These are phyloP conservation scores for Mesaphorura yosii DNA, from an alignment of 1,140 invertebrate genomes.

Conservation along the genomic window DNA sequence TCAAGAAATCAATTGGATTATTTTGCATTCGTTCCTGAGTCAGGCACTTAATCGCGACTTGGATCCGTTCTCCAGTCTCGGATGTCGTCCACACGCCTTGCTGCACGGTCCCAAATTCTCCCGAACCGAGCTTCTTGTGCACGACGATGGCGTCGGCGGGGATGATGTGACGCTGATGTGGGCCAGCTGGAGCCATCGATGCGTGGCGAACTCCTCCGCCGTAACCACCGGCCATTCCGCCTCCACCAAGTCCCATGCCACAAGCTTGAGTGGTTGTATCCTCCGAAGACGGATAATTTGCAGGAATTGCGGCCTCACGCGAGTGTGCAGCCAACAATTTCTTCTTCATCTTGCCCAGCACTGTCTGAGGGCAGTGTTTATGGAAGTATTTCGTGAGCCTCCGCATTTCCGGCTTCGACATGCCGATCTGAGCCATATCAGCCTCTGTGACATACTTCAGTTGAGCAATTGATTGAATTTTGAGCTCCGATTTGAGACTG, in stretches of 20 bases:
- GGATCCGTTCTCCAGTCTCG: conserved; percentile 72
- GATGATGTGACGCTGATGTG: conserved; percentile 97
- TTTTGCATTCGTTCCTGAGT: conserved; percentile 86
- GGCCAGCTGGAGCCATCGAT: conserved; percentile 59
- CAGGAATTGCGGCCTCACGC: no score
- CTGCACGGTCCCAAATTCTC: conserved; percentile 95
- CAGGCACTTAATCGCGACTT: conserved; percentile 95
- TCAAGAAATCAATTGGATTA: conserved; percentile 90
- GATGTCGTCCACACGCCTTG: conserved; percentile 98
- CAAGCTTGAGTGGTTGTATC: no score
- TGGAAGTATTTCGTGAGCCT: conserved; percentile 84
- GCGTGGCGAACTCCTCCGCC: no score
- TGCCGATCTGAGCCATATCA: conserved; percentile 78
- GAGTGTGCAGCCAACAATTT: no score
- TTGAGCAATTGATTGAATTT: conserved; percentile 81
- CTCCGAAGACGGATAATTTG: no score
- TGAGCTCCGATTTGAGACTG: conserved; percentile 51
- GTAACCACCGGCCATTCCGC: no score
- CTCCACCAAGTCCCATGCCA: no score
- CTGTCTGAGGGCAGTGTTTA: conserved; percentile 85
- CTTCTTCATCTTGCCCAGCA: conserved; percentile 80
- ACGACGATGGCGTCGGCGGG: conserved; percentile 83
- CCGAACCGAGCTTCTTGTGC: conserved; percentile 86
- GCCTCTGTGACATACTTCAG: conserved; percentile 93
- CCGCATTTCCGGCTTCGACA: conserved; percentile 89